Percentiles rank a stretch among this genome's conserved stretches.
Conservation (phyloP, 2,113 vertebrate species). For the Barnardius zonarius region DNA sequence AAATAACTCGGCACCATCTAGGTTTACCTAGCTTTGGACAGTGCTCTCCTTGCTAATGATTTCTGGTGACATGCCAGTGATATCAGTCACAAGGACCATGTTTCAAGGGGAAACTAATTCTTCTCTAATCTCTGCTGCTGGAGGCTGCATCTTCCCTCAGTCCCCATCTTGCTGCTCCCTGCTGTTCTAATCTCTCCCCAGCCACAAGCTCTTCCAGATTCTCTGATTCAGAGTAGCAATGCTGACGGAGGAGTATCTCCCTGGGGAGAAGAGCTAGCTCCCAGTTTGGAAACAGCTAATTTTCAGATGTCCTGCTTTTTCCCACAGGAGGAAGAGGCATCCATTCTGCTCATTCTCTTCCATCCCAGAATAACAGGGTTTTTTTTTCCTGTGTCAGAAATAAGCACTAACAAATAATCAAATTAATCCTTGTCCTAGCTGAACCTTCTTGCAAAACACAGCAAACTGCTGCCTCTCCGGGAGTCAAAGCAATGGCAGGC, state of each 20-base stretch:
- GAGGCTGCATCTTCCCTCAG: not conserved
- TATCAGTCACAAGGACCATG: not conserved
- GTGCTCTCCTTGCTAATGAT: not conserved
- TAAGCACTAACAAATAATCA: not conserved
- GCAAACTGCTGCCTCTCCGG: not conserved
- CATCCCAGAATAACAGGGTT: fast-evolving
- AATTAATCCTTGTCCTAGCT: not conserved
- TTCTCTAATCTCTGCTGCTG: not conserved
- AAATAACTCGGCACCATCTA: not conserved
- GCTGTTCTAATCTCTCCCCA: not conserved
- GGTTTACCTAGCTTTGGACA: not conserved
- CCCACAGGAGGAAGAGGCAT: not conserved
- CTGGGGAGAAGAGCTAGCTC: not conserved
- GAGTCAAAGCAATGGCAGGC: not conserved
- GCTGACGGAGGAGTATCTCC: not conserved
- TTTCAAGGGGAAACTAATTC: not conserved
- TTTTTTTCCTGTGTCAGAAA: not conserved
- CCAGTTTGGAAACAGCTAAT: not conserved
- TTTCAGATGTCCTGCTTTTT: slow-evolving; percentile 15
- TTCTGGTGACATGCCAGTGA: not conserved
- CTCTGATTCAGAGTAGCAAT: not conserved
- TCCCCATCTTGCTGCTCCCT: not conserved
- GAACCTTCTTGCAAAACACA: not conserved
- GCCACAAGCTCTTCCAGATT: not conserved
- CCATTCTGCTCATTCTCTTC: not conserved